Evolutionary conservation across 1,140 invertebrate genomes (phyloP).

Genomic region (Cyclargus thomasi): DNA sequence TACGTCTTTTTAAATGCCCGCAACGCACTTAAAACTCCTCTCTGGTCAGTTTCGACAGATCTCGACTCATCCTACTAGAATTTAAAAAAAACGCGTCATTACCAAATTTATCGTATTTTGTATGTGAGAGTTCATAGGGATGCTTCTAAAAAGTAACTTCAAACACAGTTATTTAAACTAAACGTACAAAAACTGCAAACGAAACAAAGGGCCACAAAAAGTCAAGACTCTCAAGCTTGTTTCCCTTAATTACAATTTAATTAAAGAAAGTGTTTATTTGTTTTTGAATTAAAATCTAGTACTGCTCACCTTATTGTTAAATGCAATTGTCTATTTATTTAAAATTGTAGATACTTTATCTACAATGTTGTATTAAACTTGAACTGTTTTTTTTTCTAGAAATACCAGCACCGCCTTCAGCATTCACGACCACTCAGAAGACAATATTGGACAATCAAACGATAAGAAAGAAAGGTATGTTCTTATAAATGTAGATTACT

Average conservation of each 20-base stretch:
- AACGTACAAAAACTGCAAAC: neutral
- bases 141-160: neutral
- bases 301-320: neutral
- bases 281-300: neutral
- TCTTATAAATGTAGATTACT: neutral
- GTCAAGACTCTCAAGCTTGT: neutral
- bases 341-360: too few relatives aligned
- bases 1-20: too few relatives aligned
- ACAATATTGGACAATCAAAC: slow-evolving; percentile 64
- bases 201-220: neutral
- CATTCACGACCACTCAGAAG: slow-evolving; percentile 60
- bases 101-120: too few relatives aligned
- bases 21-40: too few relatives aligned
- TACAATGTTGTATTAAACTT: too few relatives aligned
- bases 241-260: neutral
- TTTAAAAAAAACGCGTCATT: too few relatives aligned
- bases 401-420: slow-evolving; percentile 65
- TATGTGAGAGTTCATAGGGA: too few relatives aligned
- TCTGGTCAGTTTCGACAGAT: too few relatives aligned
- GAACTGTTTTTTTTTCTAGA: slow-evolving; percentile 39
- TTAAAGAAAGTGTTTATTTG: neutral
- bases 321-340: too few relatives aligned
- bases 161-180: neutral
- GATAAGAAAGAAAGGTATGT: slow-evolving; percentile 56
- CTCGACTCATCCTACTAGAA: too few relatives aligned